Base-by-base conservation (phyloP, 2,797 vertebrate species). In the Chrysocyon brachyurus region DNA sequence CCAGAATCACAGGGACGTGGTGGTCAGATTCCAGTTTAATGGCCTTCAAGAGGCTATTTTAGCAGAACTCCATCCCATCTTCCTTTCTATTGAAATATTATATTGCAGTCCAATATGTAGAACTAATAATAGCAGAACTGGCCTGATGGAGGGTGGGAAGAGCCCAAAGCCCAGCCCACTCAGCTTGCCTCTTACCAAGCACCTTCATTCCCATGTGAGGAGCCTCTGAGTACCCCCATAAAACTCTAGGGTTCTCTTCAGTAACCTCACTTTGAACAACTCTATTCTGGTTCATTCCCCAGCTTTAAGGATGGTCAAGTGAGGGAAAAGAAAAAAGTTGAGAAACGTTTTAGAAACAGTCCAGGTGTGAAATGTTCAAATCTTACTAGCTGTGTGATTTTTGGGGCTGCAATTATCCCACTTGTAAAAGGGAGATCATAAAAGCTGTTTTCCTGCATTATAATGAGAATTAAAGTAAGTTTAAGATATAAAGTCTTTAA, bases 11-110 rank as follows among this genome's bases (percentile, higher is more conserved):
- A n/a, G 36, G 11, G 28, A 49, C 26, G 1, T 36, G 17, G n/a
- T 31, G 6, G 81, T 78, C 63, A 96, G 31, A 61, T 96, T 94
- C n/a, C 10, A 64, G 68, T 72, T 28, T 88, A 46, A 66, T 68
- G 52, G 46, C 24, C 77, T 93, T 93, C 78, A 87, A 61, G 72
- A 59, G 36, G 19, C 33, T 84, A 61, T 49, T 68, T 89, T 77
- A 92, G 56, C 26, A 84, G 54, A 56, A 63, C 7, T 52, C 52
- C 21, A 68, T 6, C 49, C 2, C 14, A 82, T 40, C 22, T 61
- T 64, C 96, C 86, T 94, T 90, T 52, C 66, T 79, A 21, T 54
- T 88, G 28, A 94, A 96, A 91, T 86, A 73, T 46, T 88, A 82
- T 6, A 73, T 63, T 59, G 49, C 70, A 64, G 86, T 36, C 61